Evolutionary conservation across 30 jellyfish, hydroid and myxozoan genomes (phyloP), one percentile per base, ranked within the genome.

Genomic region (Rhopilema esculentum): DNA sequence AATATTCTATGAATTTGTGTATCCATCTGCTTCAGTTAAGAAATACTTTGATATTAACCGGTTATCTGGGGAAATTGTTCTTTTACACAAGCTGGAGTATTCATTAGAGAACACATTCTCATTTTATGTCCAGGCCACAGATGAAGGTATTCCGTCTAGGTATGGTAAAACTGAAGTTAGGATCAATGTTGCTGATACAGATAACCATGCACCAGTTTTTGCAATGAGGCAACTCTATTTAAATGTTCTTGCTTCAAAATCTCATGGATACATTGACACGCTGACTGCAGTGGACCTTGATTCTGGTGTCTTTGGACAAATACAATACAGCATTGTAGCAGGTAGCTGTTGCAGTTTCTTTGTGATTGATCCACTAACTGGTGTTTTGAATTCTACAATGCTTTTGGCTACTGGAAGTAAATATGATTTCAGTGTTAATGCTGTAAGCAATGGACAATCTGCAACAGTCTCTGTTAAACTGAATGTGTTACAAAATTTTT

Each of bases 231-330:
- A 52, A 2, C 51, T 19, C 48, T 66, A 66, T 30, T 49, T 72
- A 32, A 72, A 66, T 72, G 25, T 48, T 8, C 40, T 80, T 12
- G 69, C 89, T 25, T 69, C 78, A 22, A 79, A 63, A 8, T 61
- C 85, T 27, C 74, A 62, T 29, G 91, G 89, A n/a, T 16, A 15
- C 53, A 69, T 91, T 8, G 79, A 84, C 8, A 75, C 64, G 22
- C 31, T 91, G 50, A 57, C 49, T 1, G 97, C 96, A 50, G 26
- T 68, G 4, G 97, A 91, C 72, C 51, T 32, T n/a, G 97, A 91
- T 78, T 49, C 84, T 63, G 97, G 97, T 48, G 33, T 20, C 20
- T 49, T 28, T 70, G 91, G 92, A 20, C 21, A 79, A 63, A 63
- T 85, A 7, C 23, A 24, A 6, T 91, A 84, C 69, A 77, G 82